Conservation (phyloP, 2,797 vertebrate species). For the Myotis vivesi region DNA sequence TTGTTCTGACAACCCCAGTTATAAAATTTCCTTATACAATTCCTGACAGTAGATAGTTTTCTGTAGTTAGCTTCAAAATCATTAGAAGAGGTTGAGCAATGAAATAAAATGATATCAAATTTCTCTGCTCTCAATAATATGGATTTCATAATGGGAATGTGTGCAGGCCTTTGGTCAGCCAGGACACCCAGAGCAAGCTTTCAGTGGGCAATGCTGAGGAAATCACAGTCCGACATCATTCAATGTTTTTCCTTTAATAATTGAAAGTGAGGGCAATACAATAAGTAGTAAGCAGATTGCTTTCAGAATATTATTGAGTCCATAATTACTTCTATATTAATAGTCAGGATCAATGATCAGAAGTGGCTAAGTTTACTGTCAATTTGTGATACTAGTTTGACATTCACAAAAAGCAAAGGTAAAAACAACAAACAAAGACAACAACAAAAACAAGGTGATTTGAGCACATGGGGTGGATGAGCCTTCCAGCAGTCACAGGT, state of each 20-base stretch:
- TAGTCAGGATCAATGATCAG: no score
- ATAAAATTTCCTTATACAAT: not conserved
- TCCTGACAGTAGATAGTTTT: not conserved
- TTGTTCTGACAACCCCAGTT: not conserved
- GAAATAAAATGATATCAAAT: not conserved
- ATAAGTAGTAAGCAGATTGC: not conserved
- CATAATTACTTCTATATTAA: not conserved
- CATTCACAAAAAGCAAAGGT: not conserved
- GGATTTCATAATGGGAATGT: not conserved
- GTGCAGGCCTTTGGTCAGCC: rapidly evolving
- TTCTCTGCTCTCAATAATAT: not conserved
- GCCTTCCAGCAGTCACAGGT: not conserved
- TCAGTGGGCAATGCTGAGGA: rapidly evolving
- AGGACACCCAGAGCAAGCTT: not conserved
- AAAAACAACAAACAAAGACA: not conserved
- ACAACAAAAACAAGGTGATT: no score
- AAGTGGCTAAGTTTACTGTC: not conserved
- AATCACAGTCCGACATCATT: not conserved
- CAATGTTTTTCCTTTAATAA: not conserved
- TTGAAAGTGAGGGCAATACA: not conserved
- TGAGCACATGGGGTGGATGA: not conserved
- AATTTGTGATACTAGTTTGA: not conserved
- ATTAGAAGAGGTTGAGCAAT: not conserved
- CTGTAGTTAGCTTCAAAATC: not conserved
- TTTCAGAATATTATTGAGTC: not conserved